Evolutionary conservation across 2,113 vertebrate genomes (phyloP), one percentile per base, ranked within the genome.

Genomic region (Peromyscus polionotus): DNA sequence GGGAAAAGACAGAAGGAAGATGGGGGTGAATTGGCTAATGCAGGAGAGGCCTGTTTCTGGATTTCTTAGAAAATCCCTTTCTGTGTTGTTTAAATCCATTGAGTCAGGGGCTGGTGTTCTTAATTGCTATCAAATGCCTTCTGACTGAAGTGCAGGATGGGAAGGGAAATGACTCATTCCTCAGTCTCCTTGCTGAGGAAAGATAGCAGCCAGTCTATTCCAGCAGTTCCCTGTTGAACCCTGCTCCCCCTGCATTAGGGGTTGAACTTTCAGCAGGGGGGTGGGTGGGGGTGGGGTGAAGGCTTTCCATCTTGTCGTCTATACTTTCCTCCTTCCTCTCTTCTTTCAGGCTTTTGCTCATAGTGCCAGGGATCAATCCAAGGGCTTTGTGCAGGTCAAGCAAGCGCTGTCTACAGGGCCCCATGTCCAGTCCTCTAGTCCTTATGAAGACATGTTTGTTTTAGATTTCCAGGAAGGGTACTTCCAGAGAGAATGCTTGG

Each of bases 291-390:
- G 42, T 42, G 42, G 42, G 24, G 16, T 9, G 54, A 84, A 85
- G 16, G 26, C 24, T 7, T 13, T 9, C 1, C 24, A 3, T 36
- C 17, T 33, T 4, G 3, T 9, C 3, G 19, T 42, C 1, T 31
- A 4, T 10, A 6, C 13, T 48, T 45, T 31, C 33, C 51, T 20
- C 20, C 33, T n/a, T 48, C 48, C 2, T 54, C 13, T 31, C 11
- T 16, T 26, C 42, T n/a, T 36, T 5, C 8, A 11, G 51, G 9
- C 7, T 33, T 9, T 22, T 68, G 5, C 20, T 42, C 20, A 54
- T 6, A 24, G 14, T 42, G 17, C 24, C 24, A 42, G 48, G 7
- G 24, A 51, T 65, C 72, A 45, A 86, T 67, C 12, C 45, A 36
- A 33, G 24, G 3, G 33, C 67, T 42, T 61, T 14, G 11, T 28